These are phyloP conservation scores for Vanessa atalanta DNA, from an alignment of 1,140 invertebrate genomes.

Conservation along the genomic window DNA sequence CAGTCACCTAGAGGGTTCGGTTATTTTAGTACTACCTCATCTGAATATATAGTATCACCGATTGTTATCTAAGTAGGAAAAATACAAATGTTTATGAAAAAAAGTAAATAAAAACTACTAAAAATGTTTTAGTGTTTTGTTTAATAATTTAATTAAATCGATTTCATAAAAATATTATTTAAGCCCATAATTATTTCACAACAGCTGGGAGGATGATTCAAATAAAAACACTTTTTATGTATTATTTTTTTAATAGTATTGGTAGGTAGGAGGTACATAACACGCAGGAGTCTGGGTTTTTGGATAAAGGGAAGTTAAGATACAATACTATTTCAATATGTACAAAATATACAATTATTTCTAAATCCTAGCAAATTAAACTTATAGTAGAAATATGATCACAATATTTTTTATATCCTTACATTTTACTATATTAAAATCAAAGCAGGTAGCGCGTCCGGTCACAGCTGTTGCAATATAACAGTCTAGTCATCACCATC, in stretches of 20 bases:
- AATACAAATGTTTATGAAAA: no score
- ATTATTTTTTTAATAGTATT: slow-evolving; percentile 83
- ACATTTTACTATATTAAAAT: slow-evolving; percentile 64
- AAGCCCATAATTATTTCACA: neutral
- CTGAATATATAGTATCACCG: no score
- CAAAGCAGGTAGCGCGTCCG: slow-evolving; percentile 46
- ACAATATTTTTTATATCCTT: slow-evolving; percentile 78
- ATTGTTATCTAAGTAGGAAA: no score
- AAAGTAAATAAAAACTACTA: no score
- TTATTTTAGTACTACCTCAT: no score
- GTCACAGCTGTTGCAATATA: slow-evolving; percentile 59
- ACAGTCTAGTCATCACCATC: slow-evolving; percentile 68
- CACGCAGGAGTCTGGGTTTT: slow-evolving; percentile 81
- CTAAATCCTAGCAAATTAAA: slow-evolving; percentile 75
- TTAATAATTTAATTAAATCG: no score
- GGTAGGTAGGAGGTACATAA: slow-evolving; percentile 82
- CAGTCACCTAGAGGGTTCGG: no score
- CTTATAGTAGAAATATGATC: slow-evolving; percentile 81
- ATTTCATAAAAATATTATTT: no score
- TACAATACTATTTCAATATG: slow-evolving; percentile 82
- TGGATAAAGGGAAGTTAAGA: slow-evolving; percentile 79
- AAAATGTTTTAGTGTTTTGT: no score
- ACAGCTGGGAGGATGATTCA: neutral
- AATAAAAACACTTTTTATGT: slow-evolving; percentile 68
- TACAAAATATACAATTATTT: slow-evolving; percentile 82